phyloP scores from a whole-genome alignment of 2,888 invertebrate species.

The Andrena camellia region DNA sequence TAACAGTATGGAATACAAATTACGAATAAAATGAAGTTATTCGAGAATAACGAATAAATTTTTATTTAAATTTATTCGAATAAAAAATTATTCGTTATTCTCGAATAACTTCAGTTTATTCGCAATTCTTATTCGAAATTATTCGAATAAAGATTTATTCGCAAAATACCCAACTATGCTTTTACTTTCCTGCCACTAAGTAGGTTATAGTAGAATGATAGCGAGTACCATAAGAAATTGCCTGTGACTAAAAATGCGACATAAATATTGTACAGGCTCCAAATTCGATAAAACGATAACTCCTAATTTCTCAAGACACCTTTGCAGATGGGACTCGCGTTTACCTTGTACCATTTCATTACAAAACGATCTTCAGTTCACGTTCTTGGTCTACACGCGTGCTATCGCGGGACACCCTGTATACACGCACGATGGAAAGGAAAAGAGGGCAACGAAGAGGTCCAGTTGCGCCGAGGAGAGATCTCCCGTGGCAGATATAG shows the following conservation, averaged over 20 bases:
- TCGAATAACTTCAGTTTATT: too few species aligned
- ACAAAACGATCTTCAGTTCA: too few species aligned
- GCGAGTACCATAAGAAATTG: too few species aligned
- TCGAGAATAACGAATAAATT: too few species aligned
- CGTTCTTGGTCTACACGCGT: background rate
- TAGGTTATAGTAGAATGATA: background rate
- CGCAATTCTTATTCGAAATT: too few species aligned
- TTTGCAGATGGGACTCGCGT: background rate
- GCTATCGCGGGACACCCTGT: background rate
- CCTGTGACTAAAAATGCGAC: background rate
- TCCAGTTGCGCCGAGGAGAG: constrained; percentile 61
- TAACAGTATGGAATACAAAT: too few species aligned
- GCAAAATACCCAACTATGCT: too few species aligned
- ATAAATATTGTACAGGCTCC: background rate
- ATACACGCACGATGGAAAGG: constrained; percentile 16
- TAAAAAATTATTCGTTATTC: too few species aligned
- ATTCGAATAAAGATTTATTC: too few species aligned
- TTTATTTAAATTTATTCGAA: too few species aligned
- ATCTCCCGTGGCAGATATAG: constrained; percentile 76
- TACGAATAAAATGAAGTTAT: too few species aligned
- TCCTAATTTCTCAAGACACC: background rate
- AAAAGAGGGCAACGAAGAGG: constrained; percentile 26
- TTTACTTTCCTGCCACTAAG: background rate
- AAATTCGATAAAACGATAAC: background rate
- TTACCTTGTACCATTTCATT: background rate